phyloP scores from a whole-genome alignment of 2,888 invertebrate species.

The Phymatocera aterrima region DNA sequence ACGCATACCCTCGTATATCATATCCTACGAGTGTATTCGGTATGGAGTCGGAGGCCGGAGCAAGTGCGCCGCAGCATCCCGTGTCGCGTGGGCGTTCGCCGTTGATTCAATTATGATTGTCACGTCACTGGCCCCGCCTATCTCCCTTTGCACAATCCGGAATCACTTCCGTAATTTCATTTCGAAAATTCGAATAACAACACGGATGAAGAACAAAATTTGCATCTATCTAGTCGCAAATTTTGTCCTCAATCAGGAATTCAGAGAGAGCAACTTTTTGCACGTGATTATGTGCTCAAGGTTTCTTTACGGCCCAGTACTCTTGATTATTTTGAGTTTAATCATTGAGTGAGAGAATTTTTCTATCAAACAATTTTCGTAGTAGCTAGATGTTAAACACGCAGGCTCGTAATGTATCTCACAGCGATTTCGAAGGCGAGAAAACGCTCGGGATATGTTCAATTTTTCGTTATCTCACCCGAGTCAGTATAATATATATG shows the following conservation, averaged over 20 bases:
- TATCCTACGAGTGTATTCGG: not conserved
- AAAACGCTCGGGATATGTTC: not conserved
- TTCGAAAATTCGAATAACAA: conserved; percentile 10
- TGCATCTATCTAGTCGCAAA: not conserved
- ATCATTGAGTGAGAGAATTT: too few species aligned
- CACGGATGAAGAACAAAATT: not conserved
- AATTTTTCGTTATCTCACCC: not conserved
- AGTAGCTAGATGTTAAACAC: not conserved
- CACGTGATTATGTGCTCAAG: too few species aligned
- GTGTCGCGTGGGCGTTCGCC: conserved; percentile 67
- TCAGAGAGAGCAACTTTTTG: not conserved
- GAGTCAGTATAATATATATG: not conserved
- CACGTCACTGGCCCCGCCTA: conserved; percentile 68
- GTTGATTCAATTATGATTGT: conserved; percentile 73
- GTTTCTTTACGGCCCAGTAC: too few species aligned
- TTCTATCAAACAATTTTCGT: not conserved
- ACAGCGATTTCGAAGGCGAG: not conserved
- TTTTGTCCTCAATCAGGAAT: too few species aligned
- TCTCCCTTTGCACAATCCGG: conserved; percentile 66
- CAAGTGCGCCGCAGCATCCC: conserved; percentile 2
- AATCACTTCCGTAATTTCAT: conserved; percentile 14
- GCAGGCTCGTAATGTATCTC: not conserved
- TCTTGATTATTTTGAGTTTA: too few species aligned
- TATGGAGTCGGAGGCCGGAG: conserved; percentile 30
- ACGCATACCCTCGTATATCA: not conserved